phyloP scores from a whole-genome alignment of 2,113 vertebrate genomes.

The Hippopotamus amphibius region DNA sequence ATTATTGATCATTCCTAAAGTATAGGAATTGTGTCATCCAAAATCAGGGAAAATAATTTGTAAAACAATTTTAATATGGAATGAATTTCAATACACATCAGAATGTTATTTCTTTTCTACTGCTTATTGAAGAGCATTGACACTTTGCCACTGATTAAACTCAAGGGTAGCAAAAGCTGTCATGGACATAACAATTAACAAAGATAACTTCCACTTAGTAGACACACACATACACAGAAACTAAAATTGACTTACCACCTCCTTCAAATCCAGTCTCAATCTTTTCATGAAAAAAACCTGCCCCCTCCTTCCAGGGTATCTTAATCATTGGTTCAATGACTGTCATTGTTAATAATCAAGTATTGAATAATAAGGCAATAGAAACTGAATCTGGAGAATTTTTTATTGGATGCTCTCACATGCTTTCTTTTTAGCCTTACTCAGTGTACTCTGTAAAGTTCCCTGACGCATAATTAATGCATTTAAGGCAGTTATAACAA shows the following conservation, averaged over 20 bases:
- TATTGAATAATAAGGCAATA: neutral
- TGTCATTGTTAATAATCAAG: constrained; percentile 31
- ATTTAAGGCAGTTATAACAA: neutral
- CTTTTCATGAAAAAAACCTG: neutral
- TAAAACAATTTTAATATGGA: neutral
- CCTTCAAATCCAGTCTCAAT: neutral
- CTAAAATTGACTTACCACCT: neutral
- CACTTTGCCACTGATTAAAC: constrained; percentile 10
- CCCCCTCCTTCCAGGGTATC: neutral
- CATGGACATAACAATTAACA: neutral
- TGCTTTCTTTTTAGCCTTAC: neutral
- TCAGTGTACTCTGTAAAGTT: neutral
- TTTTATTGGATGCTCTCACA: neutral
- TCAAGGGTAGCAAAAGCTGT: neutral
- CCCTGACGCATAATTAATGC: neutral
- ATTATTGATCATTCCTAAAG: neutral
- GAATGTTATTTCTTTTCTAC: constrained; percentile 19
- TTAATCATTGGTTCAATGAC: neutral
- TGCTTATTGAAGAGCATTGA: neutral
- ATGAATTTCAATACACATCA: neutral
- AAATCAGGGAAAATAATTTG: neutral
- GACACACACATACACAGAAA: neutral
- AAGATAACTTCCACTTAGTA: neutral
- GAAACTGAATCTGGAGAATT: neutral
- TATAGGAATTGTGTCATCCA: neutral